Percentiles rank a stretch among this genome's conserved stretches.
These are phyloP conservation scores for Aurelia aurita complex sp. Pacific DNA, from an alignment of 30 jellyfish, hydroid and myxozoan species.

Conservation along the genomic window DNA sequence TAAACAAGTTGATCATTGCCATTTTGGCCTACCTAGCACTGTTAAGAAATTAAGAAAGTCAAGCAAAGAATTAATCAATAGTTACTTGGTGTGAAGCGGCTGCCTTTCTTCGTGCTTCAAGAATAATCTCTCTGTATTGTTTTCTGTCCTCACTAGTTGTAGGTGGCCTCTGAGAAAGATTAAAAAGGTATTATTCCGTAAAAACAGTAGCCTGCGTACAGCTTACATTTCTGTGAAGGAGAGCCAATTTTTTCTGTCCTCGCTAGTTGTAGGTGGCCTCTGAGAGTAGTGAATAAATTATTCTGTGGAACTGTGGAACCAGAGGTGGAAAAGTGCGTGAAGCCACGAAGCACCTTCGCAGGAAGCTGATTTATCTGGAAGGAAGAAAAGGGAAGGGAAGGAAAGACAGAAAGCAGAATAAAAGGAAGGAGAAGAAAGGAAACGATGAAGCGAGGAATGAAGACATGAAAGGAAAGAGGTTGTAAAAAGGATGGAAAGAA, in stretches of 20 bases:
- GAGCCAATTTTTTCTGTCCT: neutral
- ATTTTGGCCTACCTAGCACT: too few relatives aligned
- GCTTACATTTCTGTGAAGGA: neutral
- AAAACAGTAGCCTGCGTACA: neutral
- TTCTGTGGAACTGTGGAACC: neutral
- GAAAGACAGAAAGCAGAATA: neutral
- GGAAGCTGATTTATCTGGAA: too few relatives aligned
- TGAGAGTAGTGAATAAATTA: neutral
- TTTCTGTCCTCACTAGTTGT: slow-evolving; percentile 6
- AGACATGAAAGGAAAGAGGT: too few relatives aligned
- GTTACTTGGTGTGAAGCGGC: neutral
- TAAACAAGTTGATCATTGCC: too few relatives aligned
- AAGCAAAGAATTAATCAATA: too few relatives aligned
- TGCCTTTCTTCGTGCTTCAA: slow-evolving; percentile 9
- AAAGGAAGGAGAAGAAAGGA: neutral
- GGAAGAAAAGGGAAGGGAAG: neutral
- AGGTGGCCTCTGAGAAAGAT: slow-evolving; percentile 27
- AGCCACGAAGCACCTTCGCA: too few relatives aligned
- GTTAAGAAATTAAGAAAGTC: too few relatives aligned
- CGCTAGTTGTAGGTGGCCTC: slow-evolving; percentile 30
- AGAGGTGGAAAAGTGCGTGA: neutral
- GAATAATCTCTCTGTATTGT: slow-evolving; percentile 15
- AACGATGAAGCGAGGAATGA: too few relatives aligned
- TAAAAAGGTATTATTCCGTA: neutral
- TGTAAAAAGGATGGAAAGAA: too few relatives aligned